These are phyloP conservation scores for Agapetus fuscipes DNA, from an alignment of 2,888 invertebrate species.

Conservation along the genomic window DNA sequence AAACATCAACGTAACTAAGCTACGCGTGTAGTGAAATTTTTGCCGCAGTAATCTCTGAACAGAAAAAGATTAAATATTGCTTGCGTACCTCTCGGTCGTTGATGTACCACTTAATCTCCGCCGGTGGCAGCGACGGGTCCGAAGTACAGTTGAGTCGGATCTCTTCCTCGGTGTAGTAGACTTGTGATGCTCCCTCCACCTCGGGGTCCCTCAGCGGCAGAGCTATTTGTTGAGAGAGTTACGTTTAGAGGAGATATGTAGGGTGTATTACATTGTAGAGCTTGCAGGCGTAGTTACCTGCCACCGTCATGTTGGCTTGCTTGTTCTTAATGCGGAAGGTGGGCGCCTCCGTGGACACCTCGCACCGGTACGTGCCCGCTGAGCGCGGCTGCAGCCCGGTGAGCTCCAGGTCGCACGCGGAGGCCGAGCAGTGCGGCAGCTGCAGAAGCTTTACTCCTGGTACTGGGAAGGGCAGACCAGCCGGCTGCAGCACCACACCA, in stretches of 20 bases:
- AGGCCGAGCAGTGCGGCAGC: constrained; percentile 28
- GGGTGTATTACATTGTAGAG: no score
- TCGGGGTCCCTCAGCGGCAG: constrained; percentile 17
- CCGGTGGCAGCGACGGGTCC: constrained; percentile 19
- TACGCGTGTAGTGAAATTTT: no score
- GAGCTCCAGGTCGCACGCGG: constrained; percentile 32
- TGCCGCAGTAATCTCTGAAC: no score
- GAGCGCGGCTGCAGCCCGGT: constrained; percentile 29
- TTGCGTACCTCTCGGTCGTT: constrained; percentile 20
- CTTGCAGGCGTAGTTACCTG: constrained; percentile 35
- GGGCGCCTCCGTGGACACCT: constrained; percentile 44
- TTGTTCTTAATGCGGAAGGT: constrained; percentile 37
- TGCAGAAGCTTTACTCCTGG: no score
- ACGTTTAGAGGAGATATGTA: no score
- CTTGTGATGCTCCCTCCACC: constrained; percentile 17
- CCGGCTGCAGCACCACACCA: no score
- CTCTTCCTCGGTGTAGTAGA: constrained; percentile 17
- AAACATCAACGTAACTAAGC: no score
- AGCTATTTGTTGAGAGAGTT: no score
- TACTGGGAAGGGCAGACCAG: no score
- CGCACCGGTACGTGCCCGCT: constrained; percentile 41
- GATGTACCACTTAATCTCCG: constrained; percentile 20
- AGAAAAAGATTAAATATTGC: no score
- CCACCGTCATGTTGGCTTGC: constrained; percentile 38
- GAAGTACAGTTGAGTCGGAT: constrained; percentile 20